A percentile compares a stretch with the other conserved stretches of the same genome.
These are phyloP conservation scores for Clamator glandarius DNA, from an alignment of 2,797 vertebrate genomes.

Conservation along the genomic window DNA sequence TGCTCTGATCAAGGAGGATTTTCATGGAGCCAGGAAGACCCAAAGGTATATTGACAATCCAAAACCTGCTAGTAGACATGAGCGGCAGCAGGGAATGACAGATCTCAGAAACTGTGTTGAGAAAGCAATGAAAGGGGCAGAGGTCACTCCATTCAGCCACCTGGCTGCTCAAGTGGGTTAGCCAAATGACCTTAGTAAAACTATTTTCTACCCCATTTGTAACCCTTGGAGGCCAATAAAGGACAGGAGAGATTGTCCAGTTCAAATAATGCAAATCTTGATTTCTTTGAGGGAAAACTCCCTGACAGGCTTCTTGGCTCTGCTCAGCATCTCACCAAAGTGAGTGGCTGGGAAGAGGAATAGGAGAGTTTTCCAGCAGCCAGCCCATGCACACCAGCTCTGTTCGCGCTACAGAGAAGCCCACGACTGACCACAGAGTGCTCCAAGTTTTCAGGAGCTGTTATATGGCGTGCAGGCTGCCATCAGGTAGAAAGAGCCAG, in stretches of 20 bases:
- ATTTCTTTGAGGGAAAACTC: slow-evolving; percentile 56
- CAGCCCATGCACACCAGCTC: not conserved
- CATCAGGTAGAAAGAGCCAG: not conserved
- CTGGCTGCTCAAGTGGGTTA: slow-evolving; percentile 43
- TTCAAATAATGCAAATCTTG: slow-evolving; percentile 51
- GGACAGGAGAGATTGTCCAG: slow-evolving; percentile 50
- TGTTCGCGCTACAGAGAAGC: not conserved
- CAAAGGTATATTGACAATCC: slow-evolving; percentile 16
- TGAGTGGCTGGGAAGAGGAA: not conserved
- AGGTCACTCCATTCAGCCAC: slow-evolving; percentile 58
- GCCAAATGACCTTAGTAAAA: slow-evolving; percentile 65
- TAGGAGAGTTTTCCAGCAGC: slow-evolving; percentile 26
- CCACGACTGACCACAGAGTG: not conserved
- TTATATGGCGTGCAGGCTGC: slow-evolving; percentile 30
- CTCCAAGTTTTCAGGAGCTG: slow-evolving; percentile 53
- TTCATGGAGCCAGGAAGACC: not conserved
- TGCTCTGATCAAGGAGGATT: not conserved
- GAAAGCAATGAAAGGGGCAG: slow-evolving; percentile 51
- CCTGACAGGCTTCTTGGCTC: slow-evolving; percentile 57
- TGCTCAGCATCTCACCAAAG: slow-evolving; percentile 27
- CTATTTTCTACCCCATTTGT: slow-evolving; percentile 60
- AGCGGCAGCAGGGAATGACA: slow-evolving; percentile 16
- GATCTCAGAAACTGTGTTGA: slow-evolving; percentile 30
- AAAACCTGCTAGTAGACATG: not conserved
- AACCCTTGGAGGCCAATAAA: slow-evolving; percentile 48